Base-by-base conservation (phyloP, 2,113 vertebrate genomes). In the Ranitomeya variabilis region DNA sequence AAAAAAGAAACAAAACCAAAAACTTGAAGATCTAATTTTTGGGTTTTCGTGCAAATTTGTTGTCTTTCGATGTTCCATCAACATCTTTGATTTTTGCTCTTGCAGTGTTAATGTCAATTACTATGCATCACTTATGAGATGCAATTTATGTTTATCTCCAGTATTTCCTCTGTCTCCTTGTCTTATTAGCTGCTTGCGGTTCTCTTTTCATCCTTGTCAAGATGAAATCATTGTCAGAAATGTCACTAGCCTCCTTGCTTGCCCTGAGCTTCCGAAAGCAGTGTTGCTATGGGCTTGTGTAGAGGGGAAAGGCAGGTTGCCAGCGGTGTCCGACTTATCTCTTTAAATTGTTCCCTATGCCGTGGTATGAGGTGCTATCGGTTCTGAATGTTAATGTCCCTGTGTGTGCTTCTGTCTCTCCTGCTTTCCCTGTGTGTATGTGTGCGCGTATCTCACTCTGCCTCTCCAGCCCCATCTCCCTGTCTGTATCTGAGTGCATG, bases 341-440 rank as follows among this genome's bases (percentile, higher is more conserved):
- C 87, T 89, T 89, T 89, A 89, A 89, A 89, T 89, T 85, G 81
- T 83, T 89, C 87, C 83, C 73, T 85, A 67, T 89, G 87, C 73
- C 45, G 87, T 89, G 78, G 59, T 86, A 67, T 78, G 52, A 87
- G 85, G 84, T 69, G 85, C 80, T 86, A 85, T 89, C 86, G 85
- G 89, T 90, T 86, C 21, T 82, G 90, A 90, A 91, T 91, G 90
- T 90, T 91, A 91, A 91, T 91, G 90, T 89, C 89, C 87, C 73
- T 86, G 89, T 89, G 87, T 78, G 87, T 67, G 89, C 76, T 83
- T 77, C 79, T 77, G 54, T 64, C 69, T 83, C 87, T 83, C 37
- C 54, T 51, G 21, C 60, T 66, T 55, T 31, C 19, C 51, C 13
- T 80, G 76, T 57, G 76, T n/a, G 66, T 74, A 60, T 8, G 26